Conservation (phyloP, 2,888 invertebrate species). For the Heliconius hortense region DNA sequence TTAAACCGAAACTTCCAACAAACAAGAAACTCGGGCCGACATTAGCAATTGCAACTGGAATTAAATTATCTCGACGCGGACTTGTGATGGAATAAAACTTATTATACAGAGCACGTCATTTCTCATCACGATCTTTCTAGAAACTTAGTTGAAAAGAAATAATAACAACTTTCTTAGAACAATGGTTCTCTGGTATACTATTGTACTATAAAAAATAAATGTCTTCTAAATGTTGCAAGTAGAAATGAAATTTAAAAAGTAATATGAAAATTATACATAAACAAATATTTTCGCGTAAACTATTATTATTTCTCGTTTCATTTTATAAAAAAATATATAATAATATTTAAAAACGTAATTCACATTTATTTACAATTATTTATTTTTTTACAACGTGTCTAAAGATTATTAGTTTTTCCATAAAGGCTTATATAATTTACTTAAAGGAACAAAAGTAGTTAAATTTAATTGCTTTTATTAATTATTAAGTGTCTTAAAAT, state of each 20-base stretch:
- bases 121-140: slow-evolving; percentile 5
- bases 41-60: slow-evolving; percentile 22
- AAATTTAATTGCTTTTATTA: too few species aligned
- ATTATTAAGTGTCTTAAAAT: too few species aligned
- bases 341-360: background rate
- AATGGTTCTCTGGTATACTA: background rate
- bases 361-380: background rate
- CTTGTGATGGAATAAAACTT: slow-evolving; percentile 9
- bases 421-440: too few species aligned
- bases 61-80: slow-evolving; percentile 2
- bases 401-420: too few species aligned
- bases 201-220: too few species aligned
- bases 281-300: background rate
- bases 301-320: too few species aligned
- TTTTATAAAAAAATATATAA: background rate
- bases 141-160: slow-evolving; percentile 9
- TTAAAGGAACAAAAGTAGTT: too few species aligned
- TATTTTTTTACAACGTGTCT: too few species aligned
- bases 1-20: background rate
- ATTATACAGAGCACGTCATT: slow-evolving; percentile 18
- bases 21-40: background rate
- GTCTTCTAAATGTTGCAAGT: background rate
- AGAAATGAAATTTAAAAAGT: background rate
- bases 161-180: background rate
- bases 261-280: too few species aligned